These are phyloP conservation scores for Drosophila paramelanica DNA, from an alignment of 2,888 invertebrate species.

Conservation along the genomic window DNA sequence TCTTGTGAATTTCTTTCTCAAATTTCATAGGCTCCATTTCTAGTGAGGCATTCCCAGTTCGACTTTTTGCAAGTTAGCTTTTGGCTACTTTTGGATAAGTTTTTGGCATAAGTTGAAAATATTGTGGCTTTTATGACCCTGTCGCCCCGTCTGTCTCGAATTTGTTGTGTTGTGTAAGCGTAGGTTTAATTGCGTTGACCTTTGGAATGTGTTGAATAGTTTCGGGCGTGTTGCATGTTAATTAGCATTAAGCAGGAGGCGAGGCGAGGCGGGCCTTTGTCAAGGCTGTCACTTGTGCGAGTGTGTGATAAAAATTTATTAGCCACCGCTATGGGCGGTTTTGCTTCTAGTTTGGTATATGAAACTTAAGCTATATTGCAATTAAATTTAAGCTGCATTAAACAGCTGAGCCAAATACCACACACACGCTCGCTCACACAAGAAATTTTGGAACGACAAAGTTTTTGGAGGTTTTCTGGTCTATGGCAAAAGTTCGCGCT, in stretches of 20 bases:
- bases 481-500: slow-evolving; percentile 72
- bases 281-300: slow-evolving; percentile 49
- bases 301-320: slow-evolving; percentile 77
- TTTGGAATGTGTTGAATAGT: slow-evolving; percentile 66
- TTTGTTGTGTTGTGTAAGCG: slow-evolving; percentile 23
- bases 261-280: slow-evolving; percentile 29
- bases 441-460: slow-evolving; percentile 70
- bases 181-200: slow-evolving; percentile 84
- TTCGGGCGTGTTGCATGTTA: slow-evolving; percentile 72
- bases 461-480: slow-evolving; percentile 68
- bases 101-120: slow-evolving; percentile 57
- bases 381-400: slow-evolving; percentile 83
- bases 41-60: slow-evolving; percentile 14
- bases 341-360: slow-evolving; percentile 31
- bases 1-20: too few relatives aligned
- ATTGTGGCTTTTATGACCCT: slow-evolving; percentile 69
- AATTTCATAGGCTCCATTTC: too few relatives aligned
- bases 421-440: slow-evolving; percentile 18
- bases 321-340: slow-evolving; percentile 28
- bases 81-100: slow-evolving; percentile 8
- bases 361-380: slow-evolving; percentile 76
- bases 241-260: slow-evolving; percentile 73
- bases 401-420: slow-evolving; percentile 55
- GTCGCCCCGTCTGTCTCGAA: slow-evolving; percentile 37
- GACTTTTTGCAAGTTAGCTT: slow-evolving; percentile 7